Percentiles rank a stretch among this genome's conserved stretches.
These are phyloP conservation scores for Xestoiulus laeticollis DNA, from an alignment of 2,888 invertebrate genomes.

Conservation along the genomic window DNA sequence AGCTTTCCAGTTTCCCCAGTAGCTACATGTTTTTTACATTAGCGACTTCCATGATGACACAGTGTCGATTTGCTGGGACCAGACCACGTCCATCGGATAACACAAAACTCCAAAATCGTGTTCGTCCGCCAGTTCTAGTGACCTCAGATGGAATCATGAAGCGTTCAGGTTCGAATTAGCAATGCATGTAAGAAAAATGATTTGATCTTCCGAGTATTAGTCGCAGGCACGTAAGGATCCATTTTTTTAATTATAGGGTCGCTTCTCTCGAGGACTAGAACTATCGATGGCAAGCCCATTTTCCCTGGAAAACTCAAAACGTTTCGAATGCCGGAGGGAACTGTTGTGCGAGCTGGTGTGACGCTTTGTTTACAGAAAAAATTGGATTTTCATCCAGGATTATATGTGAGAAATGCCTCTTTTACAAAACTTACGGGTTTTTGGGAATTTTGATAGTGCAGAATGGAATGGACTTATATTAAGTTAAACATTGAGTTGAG, in stretches of 20 bases:
- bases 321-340: neutral
- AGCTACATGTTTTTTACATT: too few relatives aligned
- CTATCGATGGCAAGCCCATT: conserved; percentile 43
- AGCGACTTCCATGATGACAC: neutral
- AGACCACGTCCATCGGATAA: neutral
- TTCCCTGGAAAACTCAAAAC: conserved; percentile 49
- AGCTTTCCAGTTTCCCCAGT: too few relatives aligned
- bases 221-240: neutral
- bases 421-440: neutral
- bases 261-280: neutral
- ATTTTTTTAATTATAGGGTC: neutral
- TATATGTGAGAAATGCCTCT: conserved; percentile 22
- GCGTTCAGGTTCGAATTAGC: neutral
- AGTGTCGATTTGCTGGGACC: neutral
- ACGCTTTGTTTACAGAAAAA: conserved; percentile 35
- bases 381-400: conserved; percentile 48
- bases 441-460: too few relatives aligned
- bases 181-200: too few relatives aligned
- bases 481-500: too few relatives aligned
- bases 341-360: conserved; percentile 24
- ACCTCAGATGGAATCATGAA: neutral
- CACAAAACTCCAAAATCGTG: neutral
- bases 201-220: too few relatives aligned
- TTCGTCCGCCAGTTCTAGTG: neutral
- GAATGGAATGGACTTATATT: too few relatives aligned